These are phyloP conservation scores for Neotoma lepida DNA, from an alignment of 2,113 vertebrate genomes.

Conservation along the genomic window DNA sequence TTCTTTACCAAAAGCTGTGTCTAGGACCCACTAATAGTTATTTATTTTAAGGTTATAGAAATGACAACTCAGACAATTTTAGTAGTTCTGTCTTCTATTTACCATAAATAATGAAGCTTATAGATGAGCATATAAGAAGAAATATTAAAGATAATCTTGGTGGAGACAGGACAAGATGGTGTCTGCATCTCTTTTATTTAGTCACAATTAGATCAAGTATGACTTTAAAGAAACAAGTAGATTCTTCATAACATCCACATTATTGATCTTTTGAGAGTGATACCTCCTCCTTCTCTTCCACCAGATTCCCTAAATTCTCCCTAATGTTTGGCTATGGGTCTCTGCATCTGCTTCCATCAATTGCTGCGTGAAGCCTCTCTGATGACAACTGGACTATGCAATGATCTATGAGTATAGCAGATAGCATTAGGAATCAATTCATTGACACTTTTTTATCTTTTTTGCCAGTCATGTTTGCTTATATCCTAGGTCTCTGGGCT, in stretches of 20 bases:
- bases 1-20: neutral
- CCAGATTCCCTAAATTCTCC: no score
- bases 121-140: neutral
- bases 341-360: no score
- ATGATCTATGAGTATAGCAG: no score
- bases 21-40: neutral
- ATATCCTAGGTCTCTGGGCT: no score
- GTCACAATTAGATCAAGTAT: neutral
- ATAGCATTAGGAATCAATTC: no score
- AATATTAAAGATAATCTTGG: neutral
- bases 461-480: no score
- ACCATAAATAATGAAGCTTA: neutral
- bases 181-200: neutral
- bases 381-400: no score
- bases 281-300: no score
- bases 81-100: neutral
- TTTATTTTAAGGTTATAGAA: neutral
- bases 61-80: neutral
- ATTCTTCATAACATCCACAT: neutral
- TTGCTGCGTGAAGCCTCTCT: no score
- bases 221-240: neutral
- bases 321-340: no score
- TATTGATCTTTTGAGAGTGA: neutral
- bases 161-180: neutral
- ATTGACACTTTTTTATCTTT: no score